Evolutionary conservation across 2,797 vertebrate genomes (phyloP), one percentile per base, ranked within the genome.

Genomic region (Pantherophis vulpinus): DNA sequence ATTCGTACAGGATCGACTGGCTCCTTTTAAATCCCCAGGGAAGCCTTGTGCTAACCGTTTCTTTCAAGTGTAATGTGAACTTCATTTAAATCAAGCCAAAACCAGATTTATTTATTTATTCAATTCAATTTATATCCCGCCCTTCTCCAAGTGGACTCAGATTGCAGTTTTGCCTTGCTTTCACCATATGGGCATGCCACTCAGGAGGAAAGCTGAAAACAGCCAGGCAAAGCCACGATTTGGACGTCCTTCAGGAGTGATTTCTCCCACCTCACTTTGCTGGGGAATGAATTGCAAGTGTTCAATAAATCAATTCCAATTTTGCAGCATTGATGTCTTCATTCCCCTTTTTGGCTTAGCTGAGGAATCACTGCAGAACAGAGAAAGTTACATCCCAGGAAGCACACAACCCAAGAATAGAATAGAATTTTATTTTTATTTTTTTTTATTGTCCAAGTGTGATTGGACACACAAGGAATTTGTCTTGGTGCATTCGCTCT

Each of bases 181-280:
- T 74, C n/a, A 32, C 2, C 0, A 8, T 32, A 7, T 1, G 5
- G 14, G 12, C 2, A 2, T 18, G n/a, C 9, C 3, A 3, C 74
- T 20, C 9, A 14, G 8, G 37, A 23, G 3, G 37, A 42, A 42
- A 23, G 3, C 18, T 37, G 32, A 23, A 79, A 42, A 79, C 0
- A 1, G 37, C 18, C 8, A 20, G 37, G 18, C 74, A 79, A 42
- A 42, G 3, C 18, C 18, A 1, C 2, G 9, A 23, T 79, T 42
- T 79, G 32, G 8, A 23, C 1, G 9, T 79, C 74, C 74, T 79
- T 42, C 18, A 10, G 74, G 74, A 20, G n/a, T 6, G 1, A 14
- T 8, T 37, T 37, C 18, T 42, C 32, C 70, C 70, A 37, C n/a
- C 66, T 18, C n/a, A 0, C 14, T 66, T n/a, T 66, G 63, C 25